Evolutionary conservation across 2,113 vertebrate species (phyloP).

Genomic region (Seriola aureovittata): DNA sequence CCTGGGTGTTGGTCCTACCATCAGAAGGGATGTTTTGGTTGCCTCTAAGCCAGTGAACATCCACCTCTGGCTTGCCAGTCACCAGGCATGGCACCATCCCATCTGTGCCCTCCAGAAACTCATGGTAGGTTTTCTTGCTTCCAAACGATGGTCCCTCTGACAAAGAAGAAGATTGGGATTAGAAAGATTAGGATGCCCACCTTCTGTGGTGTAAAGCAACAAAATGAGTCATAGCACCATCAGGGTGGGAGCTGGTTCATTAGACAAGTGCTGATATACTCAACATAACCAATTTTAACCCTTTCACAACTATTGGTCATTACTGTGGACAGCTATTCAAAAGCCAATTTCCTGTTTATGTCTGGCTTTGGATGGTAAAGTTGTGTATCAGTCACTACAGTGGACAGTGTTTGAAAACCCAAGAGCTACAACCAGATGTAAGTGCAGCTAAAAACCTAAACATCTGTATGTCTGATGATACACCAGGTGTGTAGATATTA

Average conservation of each 20-base stretch:
- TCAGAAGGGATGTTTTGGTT: constrained; percentile 29
- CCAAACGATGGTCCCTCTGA: constrained; percentile 77
- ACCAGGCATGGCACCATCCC: constrained; percentile 74
- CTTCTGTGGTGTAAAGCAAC: not conserved
- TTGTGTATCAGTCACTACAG: no score
- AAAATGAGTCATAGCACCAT: not conserved
- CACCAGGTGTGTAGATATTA: no score
- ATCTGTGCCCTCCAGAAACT: constrained; percentile 78
- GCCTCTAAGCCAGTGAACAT: constrained; percentile 73
- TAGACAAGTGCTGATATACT: not conserved
- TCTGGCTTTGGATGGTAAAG: no score
- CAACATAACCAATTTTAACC: not conserved
- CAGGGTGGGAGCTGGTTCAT: not conserved
- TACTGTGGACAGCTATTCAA: no score
- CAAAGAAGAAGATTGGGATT: not conserved
- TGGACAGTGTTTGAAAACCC: no score
- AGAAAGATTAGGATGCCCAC: not conserved
- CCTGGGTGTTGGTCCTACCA: constrained; percentile 66
- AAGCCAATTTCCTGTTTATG: no score
- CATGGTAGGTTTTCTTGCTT: constrained; percentile 72
- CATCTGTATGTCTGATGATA: no score
- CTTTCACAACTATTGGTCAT: no score
- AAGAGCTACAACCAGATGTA: no score
- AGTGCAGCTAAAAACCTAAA: no score
- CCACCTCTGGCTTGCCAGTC: constrained; percentile 75